Evolutionary conservation across 1,140 invertebrate genomes (phyloP).

Genomic region (Charaxes varanes): DNA sequence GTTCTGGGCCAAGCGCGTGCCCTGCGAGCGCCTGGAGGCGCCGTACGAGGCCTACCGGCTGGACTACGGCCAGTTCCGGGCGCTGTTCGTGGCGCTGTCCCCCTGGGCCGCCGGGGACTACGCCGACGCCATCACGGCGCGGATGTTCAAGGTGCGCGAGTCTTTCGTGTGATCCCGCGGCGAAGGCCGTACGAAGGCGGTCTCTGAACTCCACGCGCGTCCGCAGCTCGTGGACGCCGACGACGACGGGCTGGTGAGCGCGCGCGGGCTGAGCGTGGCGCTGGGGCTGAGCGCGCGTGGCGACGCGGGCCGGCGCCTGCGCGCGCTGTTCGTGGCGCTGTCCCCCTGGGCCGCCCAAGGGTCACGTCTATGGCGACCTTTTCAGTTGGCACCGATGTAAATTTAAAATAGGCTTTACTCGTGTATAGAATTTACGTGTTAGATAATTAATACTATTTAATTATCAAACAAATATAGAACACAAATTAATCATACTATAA

Average conservation of each 20-base stretch:
- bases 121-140: conserved; percentile 85
- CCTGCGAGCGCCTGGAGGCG: conserved; percentile 78
- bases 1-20: conserved; percentile 78
- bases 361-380: too few relatives aligned
- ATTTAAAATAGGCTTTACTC: too few relatives aligned
- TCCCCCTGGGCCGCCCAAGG: conserved; percentile 91
- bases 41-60: conserved; percentile 92
- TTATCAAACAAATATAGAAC: too few relatives aligned
- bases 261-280: conserved; percentile 86
- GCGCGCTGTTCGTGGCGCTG: conserved; percentile 81
- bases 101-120: conserved; percentile 90
- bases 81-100: conserved; percentile 88
- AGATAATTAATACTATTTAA: too few relatives aligned
- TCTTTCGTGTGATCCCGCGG: background rate
- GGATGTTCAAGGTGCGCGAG: conserved; percentile 84
- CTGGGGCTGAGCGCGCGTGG: conserved; percentile 84
- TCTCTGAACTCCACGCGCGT: background rate
- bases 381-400: too few relatives aligned
- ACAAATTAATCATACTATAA: too few relatives aligned
- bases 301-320: conserved; percentile 87
- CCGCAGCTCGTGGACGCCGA: conserved; percentile 89
- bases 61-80: conserved; percentile 93
- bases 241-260: conserved; percentile 86
- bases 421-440: too few relatives aligned
- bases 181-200: background rate